Conservation (phyloP, 2,797 vertebrate genomes). For the Sebastes matsubarae region DNA sequence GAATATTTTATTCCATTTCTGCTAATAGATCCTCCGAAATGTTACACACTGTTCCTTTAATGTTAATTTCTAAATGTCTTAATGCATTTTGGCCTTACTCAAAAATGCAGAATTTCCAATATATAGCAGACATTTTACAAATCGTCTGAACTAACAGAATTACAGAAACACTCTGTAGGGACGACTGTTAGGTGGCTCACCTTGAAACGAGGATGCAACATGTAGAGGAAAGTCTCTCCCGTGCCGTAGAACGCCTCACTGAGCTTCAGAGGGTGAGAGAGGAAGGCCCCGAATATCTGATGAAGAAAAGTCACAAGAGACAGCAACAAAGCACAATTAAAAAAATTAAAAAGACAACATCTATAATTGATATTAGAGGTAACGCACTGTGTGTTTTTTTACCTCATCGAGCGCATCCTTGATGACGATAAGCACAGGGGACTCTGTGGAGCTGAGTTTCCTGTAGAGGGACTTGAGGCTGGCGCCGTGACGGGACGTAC, state of each 20-base stretch:
- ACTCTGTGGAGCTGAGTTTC: conserved; percentile 77
- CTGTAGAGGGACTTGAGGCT: conserved; percentile 87
- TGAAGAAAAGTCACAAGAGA: background rate
- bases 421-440: conserved; percentile 81
- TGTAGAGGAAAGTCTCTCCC: conserved; percentile 87
- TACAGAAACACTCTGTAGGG: background rate
- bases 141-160: background rate
- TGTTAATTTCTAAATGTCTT: background rate
- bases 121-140: background rate
- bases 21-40: rapidly evolving
- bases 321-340: background rate
- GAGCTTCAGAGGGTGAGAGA: conserved; percentile 82
- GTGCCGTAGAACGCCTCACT: conserved; percentile 86
- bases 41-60: no score
- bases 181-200: conserved; percentile 36
- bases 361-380: background rate
- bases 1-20: no score
- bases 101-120: background rate
- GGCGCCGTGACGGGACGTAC: conserved; percentile 80
- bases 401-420: conserved; percentile 84
- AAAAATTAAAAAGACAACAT: background rate
- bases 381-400: background rate
- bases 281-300: conserved; percentile 85
- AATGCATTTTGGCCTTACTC: background rate
- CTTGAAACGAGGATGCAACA: conserved; percentile 86